Base-by-base conservation (phyloP, 2,113 vertebrate species). In the Merops nubicus region DNA sequence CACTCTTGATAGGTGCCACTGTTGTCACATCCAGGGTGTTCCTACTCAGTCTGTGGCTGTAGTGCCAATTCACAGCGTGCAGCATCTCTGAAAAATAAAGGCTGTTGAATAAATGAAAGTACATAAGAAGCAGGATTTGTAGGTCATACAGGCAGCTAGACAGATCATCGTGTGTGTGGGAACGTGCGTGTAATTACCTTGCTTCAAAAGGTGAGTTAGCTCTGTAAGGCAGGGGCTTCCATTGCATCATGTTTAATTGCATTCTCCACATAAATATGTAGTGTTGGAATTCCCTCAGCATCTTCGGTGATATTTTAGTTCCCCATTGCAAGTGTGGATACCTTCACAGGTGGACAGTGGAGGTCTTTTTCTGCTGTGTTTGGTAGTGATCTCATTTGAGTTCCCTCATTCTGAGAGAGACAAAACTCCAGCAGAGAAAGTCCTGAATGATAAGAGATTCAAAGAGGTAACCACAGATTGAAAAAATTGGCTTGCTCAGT, bases 211-310 rank as follows among this genome's bases (percentile, higher is more conserved):
- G 83, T 64, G 77, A 90, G 47, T 53, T 63, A 51, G 74, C 57
- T 93, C 29, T 76, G 47, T 43, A 63, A 83, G 75, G 75, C 64
- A 90, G 85, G 63, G 88, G 93, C 91, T 91, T 96, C 78, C 89
- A 86, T 94, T 91, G 64, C 73, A 91, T 81, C 56, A 23, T 56
- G 56, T 90, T 94, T 93, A 70, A 91, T 93, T 94, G 93, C 93
- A 86, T 88, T 96, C 68, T 94, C 68, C 40, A 74, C 42, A 86
- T 89, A 78, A 88, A 96, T 94, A 93, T 84, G 45, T 15, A 72
- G 53, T 74, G 26, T 85, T 91, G 92, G 60, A 88, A 90, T 88
- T 94, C 64, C 72, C 17, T 93, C 28, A 54, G 56, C 2, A 1
- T 83, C 75, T 78, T 69, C n/a, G 25, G 60, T 36, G 45, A 18